Evolutionary conservation across 2,888 invertebrate species (phyloP), one percentile per base, ranked within the genome.

Genomic region (Cryptus viduatorius): DNA sequence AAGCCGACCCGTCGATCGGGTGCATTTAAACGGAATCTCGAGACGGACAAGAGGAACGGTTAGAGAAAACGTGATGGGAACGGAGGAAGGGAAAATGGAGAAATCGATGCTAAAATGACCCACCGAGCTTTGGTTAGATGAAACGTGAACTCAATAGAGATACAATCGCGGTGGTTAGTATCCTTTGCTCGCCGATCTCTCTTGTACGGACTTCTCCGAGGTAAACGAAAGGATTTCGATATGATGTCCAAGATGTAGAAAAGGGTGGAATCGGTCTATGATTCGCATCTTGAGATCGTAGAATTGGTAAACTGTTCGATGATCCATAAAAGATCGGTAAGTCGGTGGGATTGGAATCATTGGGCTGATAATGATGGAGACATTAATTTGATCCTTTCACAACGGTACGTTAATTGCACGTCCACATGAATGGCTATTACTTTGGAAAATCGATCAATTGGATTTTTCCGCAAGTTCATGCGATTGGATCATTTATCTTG

Each of bases 21-120:
- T 42, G 42, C 65, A 65, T 65, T 65, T 65, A 65, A 37, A 42
- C 65, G 65, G 65, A 65, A 65, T 65, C 65, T 42, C 65, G 42
- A 65, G 65, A 65, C 42, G 12, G 65, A 65, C 65, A 65, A 42
- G 65, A 65, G 42, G 19, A 19, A 42, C 42, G 42, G 42, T 42
- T 31, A 14, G 16, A 42, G 65, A 37, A 16, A 42, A 65, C 42
- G 65, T 10, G 12, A 42, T 42, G 65, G 16, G 4, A 19, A n/a
- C 4, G 56, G 19, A 16, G 37, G 42, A 10, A 16, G 65, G 42
- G 37, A 16, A 31, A 65, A 65, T 10, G 8, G 42, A 42, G 37
- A 65, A 42, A 65, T 65, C 65, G 65, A 65, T 65, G 42, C 65
- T 42, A 65, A 65, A 65, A 65, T 65, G 42, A 65, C 42, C 42